Percentiles rank a stretch among this genome's conserved stretches.
phyloP scores from a whole-genome alignment of 1,140 invertebrate genomes.

The Drosophila bocki region DNA sequence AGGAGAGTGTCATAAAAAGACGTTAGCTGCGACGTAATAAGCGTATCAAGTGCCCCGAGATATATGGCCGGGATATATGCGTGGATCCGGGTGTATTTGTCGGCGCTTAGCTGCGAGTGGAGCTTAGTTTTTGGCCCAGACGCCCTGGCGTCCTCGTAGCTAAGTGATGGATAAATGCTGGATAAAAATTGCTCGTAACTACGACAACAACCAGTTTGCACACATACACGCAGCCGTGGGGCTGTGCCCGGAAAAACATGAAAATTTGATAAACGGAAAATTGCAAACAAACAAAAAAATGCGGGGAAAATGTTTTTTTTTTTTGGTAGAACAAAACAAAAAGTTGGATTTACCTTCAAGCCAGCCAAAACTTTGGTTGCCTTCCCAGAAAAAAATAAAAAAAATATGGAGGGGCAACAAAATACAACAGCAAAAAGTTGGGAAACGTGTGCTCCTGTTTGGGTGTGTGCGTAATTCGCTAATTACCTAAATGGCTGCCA shows the following conservation, averaged over 20 bases:
- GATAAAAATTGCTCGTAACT: constrained; percentile 81
- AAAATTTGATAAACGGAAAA: constrained; percentile 81
- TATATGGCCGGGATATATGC: constrained; percentile 41
- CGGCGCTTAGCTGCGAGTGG: constrained; percentile 32
- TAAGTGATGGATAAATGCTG: constrained; percentile 82
- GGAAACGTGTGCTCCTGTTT: constrained; percentile 38
- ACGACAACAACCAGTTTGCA: constrained; percentile 48
- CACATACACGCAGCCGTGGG: constrained; percentile 4
- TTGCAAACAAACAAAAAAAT: constrained; percentile 53
- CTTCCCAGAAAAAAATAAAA: constrained; percentile 6
- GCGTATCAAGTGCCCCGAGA: constrained; percentile 74
- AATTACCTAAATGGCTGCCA: constrained; percentile 74
- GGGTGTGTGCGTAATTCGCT: constrained; percentile 69
- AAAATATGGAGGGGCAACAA: neutral
- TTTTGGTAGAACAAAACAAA: constrained; percentile 38
- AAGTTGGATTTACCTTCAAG: constrained; percentile 60
- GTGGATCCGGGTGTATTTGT: constrained; percentile 14
- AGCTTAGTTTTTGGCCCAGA: constrained; percentile 55
- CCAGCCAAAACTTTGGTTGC: constrained; percentile 24
- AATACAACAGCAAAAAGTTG: constrained; percentile 25
- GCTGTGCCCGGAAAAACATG: constrained; percentile 58
- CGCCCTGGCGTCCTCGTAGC: constrained; percentile 57
- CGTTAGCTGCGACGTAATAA: constrained; percentile 74
- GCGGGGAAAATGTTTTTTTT: constrained; percentile 7
- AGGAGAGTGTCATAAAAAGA: constrained; percentile 69